Evolutionary conservation across 2,113 vertebrate genomes (phyloP), one percentile per base, ranked within the genome.

Genomic region (Hylia prasina): DNA sequence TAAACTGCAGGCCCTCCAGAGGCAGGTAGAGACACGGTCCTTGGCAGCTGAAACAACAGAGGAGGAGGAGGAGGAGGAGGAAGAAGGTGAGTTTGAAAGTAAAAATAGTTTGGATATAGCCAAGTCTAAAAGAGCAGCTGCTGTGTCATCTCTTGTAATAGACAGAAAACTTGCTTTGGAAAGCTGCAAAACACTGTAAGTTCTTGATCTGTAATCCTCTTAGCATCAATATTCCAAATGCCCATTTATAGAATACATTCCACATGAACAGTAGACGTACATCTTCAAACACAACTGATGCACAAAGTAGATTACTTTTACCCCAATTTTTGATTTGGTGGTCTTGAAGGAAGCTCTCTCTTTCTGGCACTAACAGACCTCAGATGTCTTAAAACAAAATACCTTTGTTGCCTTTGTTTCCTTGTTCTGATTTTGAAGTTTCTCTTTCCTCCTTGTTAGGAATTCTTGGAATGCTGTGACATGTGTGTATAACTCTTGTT

Each of bases 1-100:
- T 94, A 99, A 99, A 83, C 97, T 99, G 85, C 99, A 99, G 97
- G 99, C 99, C 93, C 98, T 99, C 61, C 99, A 99, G 98, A 99
- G 99, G 97, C 99, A 99, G 96, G 99, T 99, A 18, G 99, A 99
- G 93, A 99, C 99, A 1, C 98, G 99, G 28, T 99, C 99, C 33
- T 96, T 99, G 68, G 98, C 98, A 44, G 99, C 99, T 11, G 99
- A 99, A 96, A 99, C 99, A 3, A 99, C 99, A 0, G 99, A 99
- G 91, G 99, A 99, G 28, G 98, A 99, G 27, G 83, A 86, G 39
- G 99, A 99, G 22, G 99, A 99, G 19, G 99, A 99, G 10, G 99
- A 99, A 31, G 99, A 99, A 97, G 98, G 98, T 98, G 95, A 98
- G 96, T 70, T 61, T 44, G 48, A 70, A 68, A 39, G 40, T 48